These are phyloP conservation scores for Tenodera sinensis DNA, from an alignment of 2,888 invertebrate genomes.

Conservation along the genomic window DNA sequence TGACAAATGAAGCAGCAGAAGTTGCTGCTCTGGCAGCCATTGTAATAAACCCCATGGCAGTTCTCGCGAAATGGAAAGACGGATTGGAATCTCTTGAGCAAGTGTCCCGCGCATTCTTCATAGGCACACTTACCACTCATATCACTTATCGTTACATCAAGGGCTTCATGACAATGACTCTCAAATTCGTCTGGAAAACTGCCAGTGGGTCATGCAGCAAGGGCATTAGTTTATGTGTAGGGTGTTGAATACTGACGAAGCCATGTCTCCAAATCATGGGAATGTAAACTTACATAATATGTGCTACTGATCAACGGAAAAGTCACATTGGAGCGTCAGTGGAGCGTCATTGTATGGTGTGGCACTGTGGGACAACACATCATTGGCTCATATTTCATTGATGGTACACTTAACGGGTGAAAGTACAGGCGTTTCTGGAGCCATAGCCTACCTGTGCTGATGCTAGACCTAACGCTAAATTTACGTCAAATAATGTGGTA, in stretches of 20 bases:
- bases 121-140: neutral
- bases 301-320: neutral
- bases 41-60: neutral
- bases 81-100: too few species aligned
- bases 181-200: neutral
- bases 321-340: neutral
- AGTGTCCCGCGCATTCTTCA: neutral
- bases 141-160: neutral
- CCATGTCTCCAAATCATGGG: neutral
- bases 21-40: neutral
- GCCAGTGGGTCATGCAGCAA: neutral
- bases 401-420: neutral
- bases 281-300: neutral
- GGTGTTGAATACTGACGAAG: neutral
- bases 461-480: neutral
- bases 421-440: neutral
- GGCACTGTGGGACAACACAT: neutral
- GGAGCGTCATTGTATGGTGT: neutral
- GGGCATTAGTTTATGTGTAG: neutral
- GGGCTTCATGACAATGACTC: neutral
- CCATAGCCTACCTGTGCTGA: neutral
- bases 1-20: neutral
- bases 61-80: too few species aligned
- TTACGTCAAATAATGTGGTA: too few species aligned
- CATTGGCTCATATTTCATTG: neutral